Percentiles rank a stretch among this genome's conserved stretches.
These are phyloP conservation scores for Actinernus sp. DNA, from an alignment of 92 coral and sea anemone genomes.

Conservation along the genomic window DNA sequence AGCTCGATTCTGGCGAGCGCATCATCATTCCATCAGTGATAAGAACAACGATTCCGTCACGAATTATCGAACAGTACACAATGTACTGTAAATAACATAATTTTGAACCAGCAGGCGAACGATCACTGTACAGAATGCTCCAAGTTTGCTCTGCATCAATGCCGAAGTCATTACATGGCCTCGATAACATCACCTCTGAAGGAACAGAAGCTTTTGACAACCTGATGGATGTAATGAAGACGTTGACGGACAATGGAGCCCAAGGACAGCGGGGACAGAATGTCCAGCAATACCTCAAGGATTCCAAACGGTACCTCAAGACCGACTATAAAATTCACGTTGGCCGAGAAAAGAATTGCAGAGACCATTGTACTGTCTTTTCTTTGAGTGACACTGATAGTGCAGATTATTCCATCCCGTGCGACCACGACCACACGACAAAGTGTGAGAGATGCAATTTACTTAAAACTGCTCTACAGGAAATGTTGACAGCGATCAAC, in stretches of 20 bases:
- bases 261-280: background rate
- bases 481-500: conserved; percentile 10
- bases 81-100: conserved; percentile 1
- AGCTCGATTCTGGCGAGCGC: conserved; percentile 8
- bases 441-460: conserved; percentile 28
- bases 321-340: conserved; percentile 58
- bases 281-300: conserved; percentile 19
- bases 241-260: conserved; percentile 17
- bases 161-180: conserved; percentile 11
- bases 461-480: conserved; percentile 29
- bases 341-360: conserved; percentile 44
- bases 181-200: conserved; percentile 26
- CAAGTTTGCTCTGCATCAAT: conserved; percentile 7
- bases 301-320: conserved; percentile 47
- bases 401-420: conserved; percentile 7
- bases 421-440: conserved; percentile 29
- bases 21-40: conserved; percentile 11
- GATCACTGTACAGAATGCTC: conserved; percentile 3
- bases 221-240: conserved; percentile 1
- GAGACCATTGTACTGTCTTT: conserved; percentile 36
- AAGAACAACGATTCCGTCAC: conserved; percentile 6
- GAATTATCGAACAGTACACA: conserved; percentile 1
- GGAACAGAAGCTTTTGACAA: conserved; percentile 28
- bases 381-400: conserved; percentile 25
- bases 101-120: conserved; percentile 11